Percentiles rank a stretch among this genome's conserved stretches.
Conservation (phyloP, 2,113 vertebrate species). For the Lethenteron camtschaticum region DNA sequence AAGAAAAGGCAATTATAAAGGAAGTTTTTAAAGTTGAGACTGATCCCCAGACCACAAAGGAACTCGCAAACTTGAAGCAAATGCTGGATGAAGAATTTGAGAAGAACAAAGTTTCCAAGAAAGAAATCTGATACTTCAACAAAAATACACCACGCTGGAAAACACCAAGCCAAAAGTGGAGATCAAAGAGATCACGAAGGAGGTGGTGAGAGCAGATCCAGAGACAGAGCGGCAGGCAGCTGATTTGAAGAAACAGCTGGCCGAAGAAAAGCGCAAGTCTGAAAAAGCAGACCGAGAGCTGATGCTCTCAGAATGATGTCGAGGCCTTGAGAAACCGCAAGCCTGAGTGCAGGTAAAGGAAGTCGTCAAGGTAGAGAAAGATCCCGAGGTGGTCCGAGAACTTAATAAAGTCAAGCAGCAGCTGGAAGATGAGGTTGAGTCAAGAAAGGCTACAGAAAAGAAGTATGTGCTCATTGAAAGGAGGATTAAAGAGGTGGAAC, state of each 20-base stretch:
- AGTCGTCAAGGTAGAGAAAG: constrained; percentile 68
- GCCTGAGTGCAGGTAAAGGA: constrained; percentile 66
- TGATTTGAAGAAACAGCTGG: constrained; percentile 27
- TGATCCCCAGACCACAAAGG: constrained; percentile 42
- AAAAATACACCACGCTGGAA: background rate
- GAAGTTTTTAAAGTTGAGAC: constrained; percentile 67
- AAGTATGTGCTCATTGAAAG: constrained; percentile 69
- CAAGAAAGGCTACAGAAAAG: constrained; percentile 59
- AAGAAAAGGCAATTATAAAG: constrained; percentile 37
- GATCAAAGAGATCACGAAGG: constrained; percentile 12
- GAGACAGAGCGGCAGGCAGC: background rate
- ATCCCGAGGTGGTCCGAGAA: constrained; percentile 55
- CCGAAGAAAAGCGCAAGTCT: constrained; percentile 37
- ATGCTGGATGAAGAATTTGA: constrained; percentile 34
- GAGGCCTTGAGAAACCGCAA: constrained; percentile 35
- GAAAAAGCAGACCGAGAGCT: constrained; percentile 26
- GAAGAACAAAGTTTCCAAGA: background rate
- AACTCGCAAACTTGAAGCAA: constrained; percentile 29
- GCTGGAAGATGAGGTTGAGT: constrained; percentile 44
- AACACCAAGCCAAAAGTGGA: constrained; percentile 15
- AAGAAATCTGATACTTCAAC: background rate
- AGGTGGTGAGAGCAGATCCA: background rate
- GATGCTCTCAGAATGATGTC: constrained; percentile 11
- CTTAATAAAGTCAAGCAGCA: constrained; percentile 44
- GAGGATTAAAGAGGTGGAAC: constrained; percentile 56